Percentiles rank a stretch among this genome's conserved stretches.
phyloP scores from a whole-genome alignment of 2,888 invertebrate genomes.

The Malthinus seriepunctatus region DNA sequence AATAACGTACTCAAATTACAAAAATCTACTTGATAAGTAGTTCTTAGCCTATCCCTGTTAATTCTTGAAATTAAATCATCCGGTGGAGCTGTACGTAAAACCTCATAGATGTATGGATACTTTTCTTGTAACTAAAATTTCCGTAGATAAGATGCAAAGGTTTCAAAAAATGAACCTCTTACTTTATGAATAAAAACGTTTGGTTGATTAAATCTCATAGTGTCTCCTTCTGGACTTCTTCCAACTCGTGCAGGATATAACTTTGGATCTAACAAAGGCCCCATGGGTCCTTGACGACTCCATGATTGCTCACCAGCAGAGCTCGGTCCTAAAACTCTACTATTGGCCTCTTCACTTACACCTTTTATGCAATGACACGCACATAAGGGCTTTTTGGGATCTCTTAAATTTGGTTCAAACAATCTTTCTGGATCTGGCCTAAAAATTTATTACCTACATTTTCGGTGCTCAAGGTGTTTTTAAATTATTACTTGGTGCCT shows the following conservation, averaged over 20 bases:
- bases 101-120: slow-evolving; percentile 67
- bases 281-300: slow-evolving; percentile 61
- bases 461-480: no score
- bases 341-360: slow-evolving; percentile 13
- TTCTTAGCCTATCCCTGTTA: slow-evolving; percentile 63
- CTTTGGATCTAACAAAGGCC: slow-evolving; percentile 65
- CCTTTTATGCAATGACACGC: slow-evolving; percentile 43
- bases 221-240: slow-evolving; percentile 60
- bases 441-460: slow-evolving; percentile 41
- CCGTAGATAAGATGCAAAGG: no score
- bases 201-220: slow-evolving; percentile 62
- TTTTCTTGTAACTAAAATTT: slow-evolving; percentile 61
- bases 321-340: slow-evolving; percentile 41
- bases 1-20: slow-evolving; percentile 53
- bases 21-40: slow-evolving; percentile 67
- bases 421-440: slow-evolving; percentile 56
- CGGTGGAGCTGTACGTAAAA: slow-evolving; percentile 62
- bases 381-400: slow-evolving; percentile 44
- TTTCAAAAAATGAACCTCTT: slow-evolving; percentile 22
- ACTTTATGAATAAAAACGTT: slow-evolving; percentile 66
- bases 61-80: slow-evolving; percentile 63
- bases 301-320: slow-evolving; percentile 47
- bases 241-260: slow-evolving; percentile 62
- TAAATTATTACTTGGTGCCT: slow-evolving; percentile 44
- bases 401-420: slow-evolving; percentile 56